These are phyloP conservation scores for Chaitophorus viminalis DNA, from an alignment of 2,888 invertebrate genomes.

Conservation along the genomic window DNA sequence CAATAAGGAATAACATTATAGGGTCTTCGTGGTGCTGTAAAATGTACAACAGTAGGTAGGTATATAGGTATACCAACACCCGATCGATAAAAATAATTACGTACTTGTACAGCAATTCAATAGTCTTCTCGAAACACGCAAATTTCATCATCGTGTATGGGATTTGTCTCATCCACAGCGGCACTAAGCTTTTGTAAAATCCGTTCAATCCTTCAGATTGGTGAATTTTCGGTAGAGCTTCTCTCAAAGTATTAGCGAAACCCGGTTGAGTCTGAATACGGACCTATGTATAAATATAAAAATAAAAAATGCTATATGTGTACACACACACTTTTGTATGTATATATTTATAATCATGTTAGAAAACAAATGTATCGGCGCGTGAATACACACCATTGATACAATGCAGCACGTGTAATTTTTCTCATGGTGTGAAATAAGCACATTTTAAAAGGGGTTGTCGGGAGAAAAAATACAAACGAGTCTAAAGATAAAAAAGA, in stretches of 20 bases:
- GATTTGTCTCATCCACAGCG: constrained; percentile 97
- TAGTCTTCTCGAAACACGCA: constrained; percentile 96
- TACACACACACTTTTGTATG: not conserved
- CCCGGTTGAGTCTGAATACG: constrained; percentile 96
- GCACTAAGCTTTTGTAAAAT: constrained; percentile 96
- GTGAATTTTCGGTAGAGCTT: constrained; percentile 91
- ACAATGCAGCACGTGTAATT: constrained; percentile 9
- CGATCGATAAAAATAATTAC: constrained; percentile 62
- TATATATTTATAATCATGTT: constrained; percentile 23
- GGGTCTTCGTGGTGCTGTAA: not conserved
- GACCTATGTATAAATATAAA: constrained; percentile 70
- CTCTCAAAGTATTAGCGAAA: constrained; percentile 86
- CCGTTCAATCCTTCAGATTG: constrained; percentile 87
- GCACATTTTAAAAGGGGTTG: constrained; percentile 1
- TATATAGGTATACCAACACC: too few species aligned
- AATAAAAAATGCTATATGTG: constrained; percentile 12
- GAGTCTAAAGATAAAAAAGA: too few species aligned
- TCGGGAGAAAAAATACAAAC: not conserved
- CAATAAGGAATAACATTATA: not conserved
- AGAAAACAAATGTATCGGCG: not conserved
- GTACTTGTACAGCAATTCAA: constrained; percentile 88
- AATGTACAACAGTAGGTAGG: not conserved
- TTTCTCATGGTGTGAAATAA: constrained; percentile 5
- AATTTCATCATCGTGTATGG: constrained; percentile 99
- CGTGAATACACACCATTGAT: not conserved